Base-by-base conservation (phyloP, 2,113 vertebrate genomes). In the Maccullochella peelii region DNA sequence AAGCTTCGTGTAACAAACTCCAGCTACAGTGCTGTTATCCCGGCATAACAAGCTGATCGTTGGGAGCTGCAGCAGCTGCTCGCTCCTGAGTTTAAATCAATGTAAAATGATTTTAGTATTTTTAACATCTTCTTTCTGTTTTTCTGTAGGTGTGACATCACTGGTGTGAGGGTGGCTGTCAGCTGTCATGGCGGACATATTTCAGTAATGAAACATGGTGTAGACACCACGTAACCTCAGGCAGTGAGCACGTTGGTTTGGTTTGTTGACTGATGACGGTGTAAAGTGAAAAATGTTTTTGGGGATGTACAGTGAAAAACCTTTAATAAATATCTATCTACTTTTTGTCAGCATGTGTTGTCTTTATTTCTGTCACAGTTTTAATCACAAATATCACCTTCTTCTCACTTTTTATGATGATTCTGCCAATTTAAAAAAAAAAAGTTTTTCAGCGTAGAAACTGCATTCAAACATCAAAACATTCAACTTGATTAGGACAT, bases 131-230 rank as follows among this genome's bases (percentile, higher is more conserved):
- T 25, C 85, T 61, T 73, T 40, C 0, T 85, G 14, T 55, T 77
- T 79, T 36, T 33, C 49, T 88, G 55, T 55, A 95, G 95, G 94
- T 84, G 92, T 94, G 57, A 72, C 91, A 18, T 94, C 94, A 30
- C 89, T 95, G 88, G 90, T 95, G 42, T 95, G 76, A 95, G 44
- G 47, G 18, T 1, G 4, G 6, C 14, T 11, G 7, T 71, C 79
- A 25, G 6, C 42, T 21, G 15, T n/a, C 21, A 36, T 42, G n/a
- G 65, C 1, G 36, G 21, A 66, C 42, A 58, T 44, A 40, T 52
- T 54, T 82, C 27, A 18, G 27, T 20, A 36, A 70, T 38, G n/a
- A 55, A 70, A 54, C 30, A 4, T 54, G 30, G 10, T 78, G 33
- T 38, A 38, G 61, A 44, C 16, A 50, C 38, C 30, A 57, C 73